These are phyloP conservation scores for Scaptomyza tumidula DNA, from an alignment of 2,888 invertebrate genomes.

Conservation along the genomic window DNA sequence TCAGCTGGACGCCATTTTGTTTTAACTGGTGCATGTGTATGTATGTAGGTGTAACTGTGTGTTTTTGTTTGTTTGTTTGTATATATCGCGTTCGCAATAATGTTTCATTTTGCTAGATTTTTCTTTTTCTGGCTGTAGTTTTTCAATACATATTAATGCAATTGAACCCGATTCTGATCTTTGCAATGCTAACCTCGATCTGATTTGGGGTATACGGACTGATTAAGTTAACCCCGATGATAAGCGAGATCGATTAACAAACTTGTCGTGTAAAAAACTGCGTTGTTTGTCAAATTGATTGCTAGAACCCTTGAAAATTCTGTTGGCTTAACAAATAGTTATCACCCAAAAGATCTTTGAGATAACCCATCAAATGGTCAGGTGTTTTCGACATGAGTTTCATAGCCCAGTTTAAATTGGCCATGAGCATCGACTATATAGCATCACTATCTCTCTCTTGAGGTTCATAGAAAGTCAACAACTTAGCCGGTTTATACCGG, in stretches of 20 bases:
- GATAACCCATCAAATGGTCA: conserved; percentile 5
- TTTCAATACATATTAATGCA: conserved; percentile 13
- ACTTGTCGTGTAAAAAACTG: conserved; percentile 24
- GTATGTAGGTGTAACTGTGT: not conserved
- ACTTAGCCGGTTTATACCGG: conserved; percentile 39
- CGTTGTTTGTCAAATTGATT: conserved; percentile 35
- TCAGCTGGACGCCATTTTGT: conserved; percentile 61
- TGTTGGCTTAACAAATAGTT: conserved; percentile 27
- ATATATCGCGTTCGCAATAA: not conserved
- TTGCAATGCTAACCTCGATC: conserved; percentile 13
- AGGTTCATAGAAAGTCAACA: conserved; percentile 45
- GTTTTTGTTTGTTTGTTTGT: conserved; percentile 11
- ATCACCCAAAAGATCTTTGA: not conserved
- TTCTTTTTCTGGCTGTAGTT: conserved; percentile 34
- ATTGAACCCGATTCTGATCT: conserved; percentile 22
- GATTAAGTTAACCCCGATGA: conserved; percentile 20
- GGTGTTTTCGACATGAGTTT: conserved; percentile 7
- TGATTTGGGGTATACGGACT: conserved; percentile 13
- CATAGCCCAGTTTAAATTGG: conserved; percentile 14
- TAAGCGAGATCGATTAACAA: conserved; percentile 36
- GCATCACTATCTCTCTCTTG: conserved; percentile 23
- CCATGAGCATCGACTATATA: conserved; percentile 15
- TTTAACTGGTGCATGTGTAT: conserved; percentile 19
- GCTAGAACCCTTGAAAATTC: not conserved
- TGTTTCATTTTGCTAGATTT: conserved; percentile 20